A percentile compares a stretch with the other conserved stretches of the same genome.
These are phyloP conservation scores for Sphaerophoria rueppellii DNA, from an alignment of 2,888 invertebrate species.

Conservation along the genomic window DNA sequence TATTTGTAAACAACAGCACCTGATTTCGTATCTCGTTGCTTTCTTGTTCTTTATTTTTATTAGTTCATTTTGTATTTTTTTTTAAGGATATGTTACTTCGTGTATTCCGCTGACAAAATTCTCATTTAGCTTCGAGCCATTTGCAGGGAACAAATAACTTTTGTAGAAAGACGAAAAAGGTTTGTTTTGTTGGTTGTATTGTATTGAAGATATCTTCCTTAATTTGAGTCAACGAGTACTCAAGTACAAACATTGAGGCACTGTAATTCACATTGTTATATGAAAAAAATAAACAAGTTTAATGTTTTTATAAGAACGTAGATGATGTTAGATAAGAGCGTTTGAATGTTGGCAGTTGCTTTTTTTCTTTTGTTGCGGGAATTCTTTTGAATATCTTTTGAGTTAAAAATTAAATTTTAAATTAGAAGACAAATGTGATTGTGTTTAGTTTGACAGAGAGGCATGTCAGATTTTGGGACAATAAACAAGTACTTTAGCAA, in stretches of 20 bases:
- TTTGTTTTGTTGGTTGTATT: constrained; percentile 19
- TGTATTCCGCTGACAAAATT: constrained; percentile 48
- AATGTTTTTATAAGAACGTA: background rate
- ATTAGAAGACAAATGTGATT: background rate
- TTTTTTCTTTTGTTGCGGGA: background rate
- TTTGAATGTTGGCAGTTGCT: background rate
- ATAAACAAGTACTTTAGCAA: too few species aligned
- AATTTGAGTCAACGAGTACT: constrained; percentile 51
- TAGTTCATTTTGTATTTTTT: constrained; percentile 16
- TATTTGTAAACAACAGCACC: constrained; percentile 68
- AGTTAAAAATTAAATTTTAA: background rate
- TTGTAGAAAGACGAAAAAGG: constrained; percentile 44
- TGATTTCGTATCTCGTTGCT: constrained; percentile 57
- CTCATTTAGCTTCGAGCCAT: constrained; percentile 64
- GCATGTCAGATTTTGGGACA: too few species aligned
- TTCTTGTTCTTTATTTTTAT: constrained; percentile 30
- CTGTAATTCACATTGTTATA: constrained; percentile 47
- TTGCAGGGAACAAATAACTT: constrained; percentile 65
- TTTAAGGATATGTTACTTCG: constrained; percentile 43
- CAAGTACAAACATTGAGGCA: constrained; percentile 51
- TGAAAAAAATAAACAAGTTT: constrained; percentile 39
- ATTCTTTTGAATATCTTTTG: background rate
- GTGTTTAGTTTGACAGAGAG: background rate
- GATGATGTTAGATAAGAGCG: background rate
- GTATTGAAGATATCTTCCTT: constrained; percentile 54